A percentile compares a stretch with the other conserved stretches of the same genome.
These are phyloP conservation scores for Drosophila orosa DNA, from an alignment of 1,140 invertebrate species.

Conservation along the genomic window DNA sequence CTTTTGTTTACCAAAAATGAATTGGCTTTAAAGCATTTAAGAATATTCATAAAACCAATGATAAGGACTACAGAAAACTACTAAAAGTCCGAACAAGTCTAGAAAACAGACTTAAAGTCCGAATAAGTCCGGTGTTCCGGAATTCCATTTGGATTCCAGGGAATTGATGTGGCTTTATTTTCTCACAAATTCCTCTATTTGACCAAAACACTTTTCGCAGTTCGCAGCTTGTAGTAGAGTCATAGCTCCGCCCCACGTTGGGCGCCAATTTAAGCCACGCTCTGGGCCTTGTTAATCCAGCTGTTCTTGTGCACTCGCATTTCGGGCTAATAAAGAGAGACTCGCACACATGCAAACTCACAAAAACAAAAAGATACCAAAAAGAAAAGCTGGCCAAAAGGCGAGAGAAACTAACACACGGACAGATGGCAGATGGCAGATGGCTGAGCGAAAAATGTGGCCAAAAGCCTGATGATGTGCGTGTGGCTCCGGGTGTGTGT, in stretches of 20 bases:
- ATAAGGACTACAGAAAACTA: background rate
- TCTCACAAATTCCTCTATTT: background rate
- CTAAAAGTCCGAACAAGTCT: no score
- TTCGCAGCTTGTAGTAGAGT: background rate
- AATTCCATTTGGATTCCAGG: background rate
- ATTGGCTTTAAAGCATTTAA: background rate
- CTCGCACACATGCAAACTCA: constrained; percentile 21
- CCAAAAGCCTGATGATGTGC: constrained; percentile 37
- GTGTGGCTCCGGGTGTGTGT: constrained; percentile 24
- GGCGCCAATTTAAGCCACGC: constrained; percentile 4
- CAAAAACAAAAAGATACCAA: constrained; percentile 22
- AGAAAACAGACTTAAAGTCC: background rate
- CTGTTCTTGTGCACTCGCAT: constrained; percentile 21
- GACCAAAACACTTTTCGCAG: background rate
- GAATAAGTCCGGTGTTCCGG: background rate
- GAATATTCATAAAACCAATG: background rate
- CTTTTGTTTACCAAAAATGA: no score
- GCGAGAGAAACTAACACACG: constrained; percentile 49
- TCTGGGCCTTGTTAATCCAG: constrained; percentile 18
- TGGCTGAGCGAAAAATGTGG: constrained; percentile 52
- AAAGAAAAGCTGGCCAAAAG: constrained; percentile 24
- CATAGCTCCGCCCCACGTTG: constrained; percentile 9
- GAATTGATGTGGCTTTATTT: background rate
- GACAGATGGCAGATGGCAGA: constrained; percentile 22
- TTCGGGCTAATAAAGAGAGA: constrained; percentile 53